These are phyloP conservation scores for Enteromius afrohamiltoni DNA, from an alignment of 2,797 vertebrate species.

Conservation along the genomic window DNA sequence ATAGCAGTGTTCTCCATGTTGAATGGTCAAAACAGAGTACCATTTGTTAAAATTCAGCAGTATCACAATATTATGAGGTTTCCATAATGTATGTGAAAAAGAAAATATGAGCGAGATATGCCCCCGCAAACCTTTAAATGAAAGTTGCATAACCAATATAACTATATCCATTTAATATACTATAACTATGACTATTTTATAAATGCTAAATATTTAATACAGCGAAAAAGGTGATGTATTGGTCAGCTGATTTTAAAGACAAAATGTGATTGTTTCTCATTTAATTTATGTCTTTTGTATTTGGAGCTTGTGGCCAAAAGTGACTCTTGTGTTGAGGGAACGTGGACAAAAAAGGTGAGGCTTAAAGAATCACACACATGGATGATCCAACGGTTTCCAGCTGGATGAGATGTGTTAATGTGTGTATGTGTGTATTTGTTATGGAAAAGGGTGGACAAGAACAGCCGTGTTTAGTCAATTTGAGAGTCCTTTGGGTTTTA, in stretches of 20 bases:
- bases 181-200: background rate
- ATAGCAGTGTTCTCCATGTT: background rate
- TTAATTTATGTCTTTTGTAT: background rate
- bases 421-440: conserved; percentile 15
- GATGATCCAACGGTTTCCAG: conserved; percentile 7
- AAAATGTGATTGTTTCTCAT: background rate
- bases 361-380: background rate
- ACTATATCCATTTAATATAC: background rate
- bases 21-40: background rate
- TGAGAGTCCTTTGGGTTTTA: conserved; percentile 28
- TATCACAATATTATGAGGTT: background rate
- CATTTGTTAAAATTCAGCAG: background rate
- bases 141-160: background rate
- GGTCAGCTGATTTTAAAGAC: background rate
- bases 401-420: conserved; percentile 19
- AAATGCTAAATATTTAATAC: background rate
- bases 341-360: background rate
- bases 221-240: background rate
- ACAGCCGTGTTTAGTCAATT: conserved; percentile 37
- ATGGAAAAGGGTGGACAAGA: conserved; percentile 19
- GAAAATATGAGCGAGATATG: background rate
- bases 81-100: background rate
- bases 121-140: background rate
- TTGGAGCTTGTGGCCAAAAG: background rate
- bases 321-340: background rate